A percentile compares a stretch with the other conserved stretches of the same genome.
Evolutionary conservation across 2,113 vertebrate species (phyloP).

Genomic region (Myiozetetes cayanensis): DNA sequence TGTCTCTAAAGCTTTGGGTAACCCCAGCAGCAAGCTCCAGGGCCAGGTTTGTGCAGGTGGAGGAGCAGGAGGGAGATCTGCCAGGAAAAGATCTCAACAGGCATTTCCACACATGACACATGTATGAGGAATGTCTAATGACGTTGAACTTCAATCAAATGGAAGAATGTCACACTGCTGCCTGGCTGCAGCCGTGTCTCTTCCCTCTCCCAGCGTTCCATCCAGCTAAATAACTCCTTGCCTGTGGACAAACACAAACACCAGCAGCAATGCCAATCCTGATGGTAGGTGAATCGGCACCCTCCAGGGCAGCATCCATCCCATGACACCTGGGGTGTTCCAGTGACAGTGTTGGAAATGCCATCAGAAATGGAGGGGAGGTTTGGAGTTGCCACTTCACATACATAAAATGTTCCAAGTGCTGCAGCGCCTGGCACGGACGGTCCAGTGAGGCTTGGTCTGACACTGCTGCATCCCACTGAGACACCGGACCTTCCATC

Average conservation of each 20-base stretch:
- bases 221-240: neutral
- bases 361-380: neutral
- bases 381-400: accelerated
- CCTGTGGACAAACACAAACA: neutral
- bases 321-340: accelerated
- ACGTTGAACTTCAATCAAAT: neutral
- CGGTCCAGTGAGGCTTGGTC: accelerated
- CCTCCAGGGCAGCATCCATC: accelerated
- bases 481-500: accelerated
- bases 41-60: neutral
- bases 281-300: neutral
- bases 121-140: neutral
- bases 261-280: neutral
- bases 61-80: neutral
- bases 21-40: neutral
- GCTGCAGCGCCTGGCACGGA: accelerated
- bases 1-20: neutral
- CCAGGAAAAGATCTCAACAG: neutral
- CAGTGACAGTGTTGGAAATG: neutral
- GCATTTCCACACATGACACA: accelerated
- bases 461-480: neutral
- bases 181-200: accelerated
- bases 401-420: accelerated
- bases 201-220: neutral
- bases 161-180: neutral